Conservation (phyloP, 2,797 vertebrate genomes). For the Alca torda region DNA sequence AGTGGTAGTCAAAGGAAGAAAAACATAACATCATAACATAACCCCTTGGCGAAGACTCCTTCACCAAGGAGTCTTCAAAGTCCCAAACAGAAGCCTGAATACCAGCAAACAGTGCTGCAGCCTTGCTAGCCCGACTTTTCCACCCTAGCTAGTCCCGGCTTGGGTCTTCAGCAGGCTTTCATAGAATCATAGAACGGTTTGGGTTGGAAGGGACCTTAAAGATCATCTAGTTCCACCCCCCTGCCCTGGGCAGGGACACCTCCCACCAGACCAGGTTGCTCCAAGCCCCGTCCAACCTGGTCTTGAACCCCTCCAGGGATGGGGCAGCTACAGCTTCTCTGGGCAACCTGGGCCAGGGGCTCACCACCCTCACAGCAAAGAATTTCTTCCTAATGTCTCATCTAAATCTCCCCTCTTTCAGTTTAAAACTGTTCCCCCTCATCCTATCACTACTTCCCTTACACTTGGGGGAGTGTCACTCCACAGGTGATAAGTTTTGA, state of each 20-base stretch:
- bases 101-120: neutral
- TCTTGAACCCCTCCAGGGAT: too few relatives aligned
- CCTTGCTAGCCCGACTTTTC: neutral
- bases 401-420: neutral
- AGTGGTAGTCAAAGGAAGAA: neutral
- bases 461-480: neutral
- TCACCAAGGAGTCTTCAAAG: neutral
- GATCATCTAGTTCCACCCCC: neutral
- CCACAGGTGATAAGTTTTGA: neutral
- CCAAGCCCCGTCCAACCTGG: neutral
- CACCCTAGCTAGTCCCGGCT: accelerated
- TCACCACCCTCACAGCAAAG: neutral
- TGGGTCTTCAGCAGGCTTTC: neutral
- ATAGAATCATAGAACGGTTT: neutral
- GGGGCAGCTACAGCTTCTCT: too few relatives aligned
- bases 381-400: neutral
- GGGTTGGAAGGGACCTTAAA: neutral
- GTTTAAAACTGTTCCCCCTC: neutral
- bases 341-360: too few relatives aligned
- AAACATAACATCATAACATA: too few relatives aligned
- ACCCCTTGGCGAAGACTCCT: neutral
- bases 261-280: neutral
- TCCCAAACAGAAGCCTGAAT: neutral
- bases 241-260: neutral
- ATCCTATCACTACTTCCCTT: neutral